Conservation (phyloP, 2,888 invertebrate species). For the Nyleta sp. region DNA sequence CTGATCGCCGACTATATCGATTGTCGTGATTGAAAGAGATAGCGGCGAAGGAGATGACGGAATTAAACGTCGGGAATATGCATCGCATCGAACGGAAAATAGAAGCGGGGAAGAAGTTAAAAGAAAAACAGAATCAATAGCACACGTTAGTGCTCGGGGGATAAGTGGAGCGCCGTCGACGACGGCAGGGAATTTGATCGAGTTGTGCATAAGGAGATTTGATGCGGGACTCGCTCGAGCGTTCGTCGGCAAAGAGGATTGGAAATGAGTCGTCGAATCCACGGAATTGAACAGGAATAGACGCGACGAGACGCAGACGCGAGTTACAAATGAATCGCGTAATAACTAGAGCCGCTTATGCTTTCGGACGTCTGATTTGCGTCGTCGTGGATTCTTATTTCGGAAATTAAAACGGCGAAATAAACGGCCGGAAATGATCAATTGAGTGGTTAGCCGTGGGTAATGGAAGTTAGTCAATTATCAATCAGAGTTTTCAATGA, state of each 20-base stretch:
- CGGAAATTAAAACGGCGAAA: not conserved
- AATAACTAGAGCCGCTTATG: conserved; percentile 78
- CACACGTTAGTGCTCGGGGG: conserved; percentile 48
- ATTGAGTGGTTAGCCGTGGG: no score
- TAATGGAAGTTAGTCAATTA: no score
- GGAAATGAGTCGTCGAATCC: conserved; percentile 70
- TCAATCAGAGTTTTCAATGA: no score
- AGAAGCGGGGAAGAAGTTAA: conserved; percentile 43
- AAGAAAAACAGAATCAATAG: conserved; percentile 64
- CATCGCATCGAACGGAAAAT: conserved; percentile 33
- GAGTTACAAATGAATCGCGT: conserved; percentile 80
- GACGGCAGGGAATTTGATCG: conserved; percentile 75
- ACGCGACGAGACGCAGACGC: conserved; percentile 44
- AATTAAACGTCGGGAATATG: conserved; percentile 57
- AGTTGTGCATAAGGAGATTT: conserved; percentile 79
- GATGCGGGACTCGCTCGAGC: conserved; percentile 73
- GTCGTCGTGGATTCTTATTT: not conserved
- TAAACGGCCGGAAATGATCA: no score
- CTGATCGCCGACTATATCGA: conserved; percentile 22
- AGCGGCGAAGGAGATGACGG: conserved; percentile 28
- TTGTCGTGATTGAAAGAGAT: conserved; percentile 38
- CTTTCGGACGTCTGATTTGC: conserved; percentile 71
- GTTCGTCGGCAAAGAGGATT: conserved; percentile 79
- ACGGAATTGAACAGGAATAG: conserved; percentile 63
- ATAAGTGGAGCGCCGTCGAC: conserved; percentile 45